These are phyloP conservation scores for Taenioides sp. DNA, from an alignment of 2,797 vertebrate species.

Conservation along the genomic window DNA sequence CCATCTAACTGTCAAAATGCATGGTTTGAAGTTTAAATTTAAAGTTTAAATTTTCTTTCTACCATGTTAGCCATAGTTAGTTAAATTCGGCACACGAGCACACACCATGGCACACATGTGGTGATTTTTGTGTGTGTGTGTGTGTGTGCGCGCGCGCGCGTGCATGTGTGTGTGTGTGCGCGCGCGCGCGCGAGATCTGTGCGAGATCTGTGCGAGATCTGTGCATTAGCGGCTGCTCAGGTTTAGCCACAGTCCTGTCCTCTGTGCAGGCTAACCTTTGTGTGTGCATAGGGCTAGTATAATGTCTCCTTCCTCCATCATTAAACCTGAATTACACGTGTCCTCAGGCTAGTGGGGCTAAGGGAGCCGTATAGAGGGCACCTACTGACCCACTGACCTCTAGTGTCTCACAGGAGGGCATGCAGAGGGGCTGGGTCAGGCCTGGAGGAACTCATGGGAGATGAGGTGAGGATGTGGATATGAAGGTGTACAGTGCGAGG, in stretches of 20 bases:
- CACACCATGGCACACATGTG: conserved; percentile 8
- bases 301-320: conserved; percentile 2
- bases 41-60: too few species aligned
- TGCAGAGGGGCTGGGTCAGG: background rate
- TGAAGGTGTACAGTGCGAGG: too few species aligned
- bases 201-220: conserved; percentile 40
- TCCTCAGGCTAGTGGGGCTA: background rate
- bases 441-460: too few species aligned
- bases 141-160: too few species aligned
- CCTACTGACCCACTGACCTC: background rate
- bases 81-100: background rate
- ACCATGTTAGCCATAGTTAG: too few species aligned
- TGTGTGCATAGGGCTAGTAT: conserved; percentile 32
- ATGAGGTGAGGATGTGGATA: too few species aligned
- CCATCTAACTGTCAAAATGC: too few species aligned
- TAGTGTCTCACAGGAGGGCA: too few species aligned
- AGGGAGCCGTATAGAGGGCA: background rate
- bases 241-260: conserved; percentile 31
- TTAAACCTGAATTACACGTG: background rate
- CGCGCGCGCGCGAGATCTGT: too few species aligned
- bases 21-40: too few species aligned
- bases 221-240: conserved; percentile 42
- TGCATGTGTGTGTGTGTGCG: background rate
- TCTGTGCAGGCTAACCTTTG: conserved; percentile 18
- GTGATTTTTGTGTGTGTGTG: background rate